Evolutionary conservation across 2,888 invertebrate species (phyloP), one percentile per base, ranked within the genome.

Genomic region (Ametastegia equiseti): DNA sequence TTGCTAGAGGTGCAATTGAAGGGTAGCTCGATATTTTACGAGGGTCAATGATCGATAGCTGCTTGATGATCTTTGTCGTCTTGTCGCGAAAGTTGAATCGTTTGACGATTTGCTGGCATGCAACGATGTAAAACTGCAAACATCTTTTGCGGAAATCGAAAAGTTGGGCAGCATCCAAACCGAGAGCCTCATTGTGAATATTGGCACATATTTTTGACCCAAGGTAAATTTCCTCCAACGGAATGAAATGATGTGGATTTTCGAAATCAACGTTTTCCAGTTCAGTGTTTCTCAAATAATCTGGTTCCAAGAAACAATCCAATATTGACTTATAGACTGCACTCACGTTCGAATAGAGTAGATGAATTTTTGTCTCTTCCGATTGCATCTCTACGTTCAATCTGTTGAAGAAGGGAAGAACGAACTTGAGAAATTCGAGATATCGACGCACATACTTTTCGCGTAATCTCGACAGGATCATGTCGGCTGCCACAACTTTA

Each of bases 261-360:
- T 80, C 67, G 50, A 81, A 67, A 19, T 83, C 69, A 84, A 87
- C 85, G 45, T 82, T 85, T 33, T 69, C 73, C 45, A 67, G 13
- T 33, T n/a, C 13, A 7, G 63, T 63, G 7, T 27, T 5, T 27
- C 30, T 27, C 1, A 63, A 9, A 7, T 63, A 63, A 6, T 63
- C 63, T 33, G 7, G 1, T 19, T 63, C 0, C 63, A 78, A 23
- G 42, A 82, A 78, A 50, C 67, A 82, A 33, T 60, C 79, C 39
- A 82, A 19, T n/a, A 81, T 54, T 4, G 80, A 45, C 33, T 81
- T 82, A 39, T 45, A 80, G 7, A 39, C 78, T 4, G 50, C 47
- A 1, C 23, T 39, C 2, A 82, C 71, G 6, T 67, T 60, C 11
- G 57, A 27, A 27, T 82, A 71, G 0, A 81, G 42, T 4, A 81